Percentiles rank a stretch among this genome's conserved stretches.
These are phyloP conservation scores for Palythoa grandiflora DNA, from an alignment of 92 coral and sea anemone species.

Conservation along the genomic window DNA sequence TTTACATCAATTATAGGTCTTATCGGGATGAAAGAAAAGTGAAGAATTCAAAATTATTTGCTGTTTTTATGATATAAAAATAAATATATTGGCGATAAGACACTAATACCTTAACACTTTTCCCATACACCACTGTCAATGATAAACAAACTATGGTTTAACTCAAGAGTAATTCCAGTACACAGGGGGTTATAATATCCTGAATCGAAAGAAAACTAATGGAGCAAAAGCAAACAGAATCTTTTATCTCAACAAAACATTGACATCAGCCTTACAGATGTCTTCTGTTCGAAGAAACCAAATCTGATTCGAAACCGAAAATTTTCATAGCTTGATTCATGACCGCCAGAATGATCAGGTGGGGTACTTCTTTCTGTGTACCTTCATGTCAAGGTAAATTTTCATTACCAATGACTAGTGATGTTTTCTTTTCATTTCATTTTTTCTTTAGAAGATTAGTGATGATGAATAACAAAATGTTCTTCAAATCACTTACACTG, in stretches of 20 bases:
- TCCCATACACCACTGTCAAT: not conserved
- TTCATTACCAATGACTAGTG: too few relatives aligned
- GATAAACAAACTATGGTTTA: not conserved
- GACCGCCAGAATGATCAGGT: not conserved
- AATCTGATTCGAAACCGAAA: not conserved
- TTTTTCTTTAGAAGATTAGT: too few relatives aligned
- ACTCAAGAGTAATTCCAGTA: not conserved
- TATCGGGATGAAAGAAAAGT: not conserved
- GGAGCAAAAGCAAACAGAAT: not conserved
- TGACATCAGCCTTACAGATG: not conserved
- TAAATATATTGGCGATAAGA: slow-evolving; percentile 12
- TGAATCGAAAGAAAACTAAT: not conserved
- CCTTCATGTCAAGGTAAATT: too few relatives aligned
- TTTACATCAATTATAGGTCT: not conserved
- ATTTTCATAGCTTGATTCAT: not conserved
- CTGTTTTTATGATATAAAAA: not conserved
- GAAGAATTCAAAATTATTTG: not conserved
- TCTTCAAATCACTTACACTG: too few relatives aligned
- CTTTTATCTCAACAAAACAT: not conserved
- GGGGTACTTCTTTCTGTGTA: not conserved
- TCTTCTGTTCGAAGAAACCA: not conserved
- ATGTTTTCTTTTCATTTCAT: too few relatives aligned
- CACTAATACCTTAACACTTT: not conserved
- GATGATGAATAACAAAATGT: too few relatives aligned
- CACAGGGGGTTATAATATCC: not conserved